Base-by-base conservation (phyloP, 92 coral and sea anemone species). In the Zoanthus solanderi region DNA sequence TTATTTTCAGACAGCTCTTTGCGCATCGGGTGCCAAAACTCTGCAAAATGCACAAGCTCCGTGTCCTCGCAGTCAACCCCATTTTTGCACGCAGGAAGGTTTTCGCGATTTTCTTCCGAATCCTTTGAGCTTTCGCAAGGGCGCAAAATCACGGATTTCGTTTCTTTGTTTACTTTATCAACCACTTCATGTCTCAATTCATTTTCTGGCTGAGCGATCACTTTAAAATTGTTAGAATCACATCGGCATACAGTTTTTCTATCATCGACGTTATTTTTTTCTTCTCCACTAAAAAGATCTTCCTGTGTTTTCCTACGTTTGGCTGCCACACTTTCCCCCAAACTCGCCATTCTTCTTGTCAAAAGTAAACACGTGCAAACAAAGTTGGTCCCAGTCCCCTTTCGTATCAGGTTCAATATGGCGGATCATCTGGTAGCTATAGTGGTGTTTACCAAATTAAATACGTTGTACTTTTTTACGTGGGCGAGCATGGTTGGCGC, bases 21-120 rank as follows among this genome's bases (percentile, higher is more conserved):
- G 14, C 45, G 42, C 14, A 92, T 87, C 46, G 98, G 98, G 78
- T 94, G 98, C 82, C 92, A 84, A 77, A 83, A 94, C 76, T 93
- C 98, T 61, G 98, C 98, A 71, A 93, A 94, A 87, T 94, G 98
- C 6, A 93, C 90, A 65, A 94, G 54, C 30, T 92, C 94, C 8
- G 77, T 83, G 28, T 90, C 89, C 13, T 18, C 86, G 88, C 98
- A 94, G 13, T 86, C 89, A 31, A 86, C 86, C 57, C 95, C 98
- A 46, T 83, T 54, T 17, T 90, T 72, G 54, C 98, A 94, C 5
- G 58, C 72, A 32, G 91, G 95, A 63, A 90, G 57, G 17, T 29
- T 84, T 13, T 88, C 37, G 58, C 56, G 44, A 48, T 72, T 63
- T 37, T 83, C 76, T 34, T 13, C 8, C 18, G 57, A 28, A 2